Conservation (phyloP, 2,797 vertebrate species). For the Denticeps clupeoides region DNA sequence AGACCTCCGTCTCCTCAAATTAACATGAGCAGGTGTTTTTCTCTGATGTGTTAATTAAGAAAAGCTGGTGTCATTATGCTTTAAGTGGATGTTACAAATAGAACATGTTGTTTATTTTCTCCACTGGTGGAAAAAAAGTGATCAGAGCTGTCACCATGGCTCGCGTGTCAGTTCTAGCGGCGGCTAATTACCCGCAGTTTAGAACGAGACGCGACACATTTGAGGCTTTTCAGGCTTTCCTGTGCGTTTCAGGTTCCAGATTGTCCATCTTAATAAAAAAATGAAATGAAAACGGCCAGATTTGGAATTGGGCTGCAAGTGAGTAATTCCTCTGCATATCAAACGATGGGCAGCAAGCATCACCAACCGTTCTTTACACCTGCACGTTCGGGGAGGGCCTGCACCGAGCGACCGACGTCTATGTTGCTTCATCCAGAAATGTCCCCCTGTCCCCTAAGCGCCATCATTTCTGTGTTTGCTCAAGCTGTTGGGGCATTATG, state of each 20-base stretch:
- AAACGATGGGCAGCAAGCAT: too few species aligned
- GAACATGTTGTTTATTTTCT: conserved; percentile 53
- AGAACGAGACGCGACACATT: conserved; percentile 31
- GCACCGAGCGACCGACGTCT: too few species aligned
- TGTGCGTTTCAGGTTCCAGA: conserved; percentile 24
- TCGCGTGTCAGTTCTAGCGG: conserved; percentile 32
- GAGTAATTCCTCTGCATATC: too few species aligned
- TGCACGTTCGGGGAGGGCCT: too few species aligned
- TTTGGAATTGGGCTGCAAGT: too few species aligned
- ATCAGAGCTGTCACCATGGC: conserved; percentile 48
- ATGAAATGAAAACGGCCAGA: not conserved
- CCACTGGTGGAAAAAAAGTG: conserved; percentile 49
- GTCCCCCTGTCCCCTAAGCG: too few species aligned
- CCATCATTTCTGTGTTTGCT: too few species aligned
- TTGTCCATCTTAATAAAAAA: conserved; percentile 32
- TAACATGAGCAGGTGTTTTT: conserved; percentile 74
- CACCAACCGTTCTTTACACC: too few species aligned
- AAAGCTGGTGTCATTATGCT: conserved; percentile 74
- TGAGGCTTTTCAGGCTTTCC: conserved; percentile 23
- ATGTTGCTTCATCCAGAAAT: too few species aligned
- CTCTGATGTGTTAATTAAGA: conserved; percentile 72
- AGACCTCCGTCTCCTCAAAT: conserved; percentile 47
- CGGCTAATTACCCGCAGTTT: conserved; percentile 35
- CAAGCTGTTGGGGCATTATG: too few species aligned
- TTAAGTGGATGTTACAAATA: conserved; percentile 74